Percentiles rank a stretch among this genome's conserved stretches.
Conservation (phyloP, 1,140 invertebrate species). For the Zaprionus ghesquierei region DNA sequence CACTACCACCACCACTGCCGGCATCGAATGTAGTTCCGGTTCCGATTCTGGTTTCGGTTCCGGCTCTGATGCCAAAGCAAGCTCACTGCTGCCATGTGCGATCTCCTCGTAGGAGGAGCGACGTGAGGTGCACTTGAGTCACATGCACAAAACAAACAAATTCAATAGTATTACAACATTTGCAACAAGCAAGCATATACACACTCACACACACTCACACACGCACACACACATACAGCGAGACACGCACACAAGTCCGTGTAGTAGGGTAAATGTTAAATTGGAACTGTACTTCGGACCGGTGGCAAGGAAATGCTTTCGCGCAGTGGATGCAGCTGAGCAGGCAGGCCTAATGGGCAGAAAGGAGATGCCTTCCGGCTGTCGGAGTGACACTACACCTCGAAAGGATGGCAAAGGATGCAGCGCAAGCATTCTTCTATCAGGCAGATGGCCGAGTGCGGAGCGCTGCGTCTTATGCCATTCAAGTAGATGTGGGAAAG, state of each 20-base stretch:
- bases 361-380: too few species aligned
- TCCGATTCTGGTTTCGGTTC: not conserved
- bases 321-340: too few species aligned
- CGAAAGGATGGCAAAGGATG: too few species aligned
- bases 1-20: slow-evolving; percentile 11
- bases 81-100: not conserved
- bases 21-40: not conserved
- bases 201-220: not conserved
- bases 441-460: not conserved
- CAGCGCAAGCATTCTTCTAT: not conserved
- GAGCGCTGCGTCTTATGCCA: too few species aligned
- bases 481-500: too few species aligned
- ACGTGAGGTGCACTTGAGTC: slow-evolving; percentile 1
- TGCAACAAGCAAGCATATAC: too few species aligned
- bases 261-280: not conserved
- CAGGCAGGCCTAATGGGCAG: too few species aligned
- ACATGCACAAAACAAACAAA: slow-evolving; percentile 36
- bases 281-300: not conserved
- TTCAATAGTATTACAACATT: slow-evolving; percentile 53
- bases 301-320: not conserved
- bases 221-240: slow-evolving; percentile 2
- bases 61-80: not conserved
- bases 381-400: not conserved
- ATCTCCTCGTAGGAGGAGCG: not conserved
- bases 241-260: too few species aligned